Percentiles rank a stretch among this genome's conserved stretches.
Conservation (phyloP, 1,140 invertebrate species). For the Lasioglossum albipes region DNA sequence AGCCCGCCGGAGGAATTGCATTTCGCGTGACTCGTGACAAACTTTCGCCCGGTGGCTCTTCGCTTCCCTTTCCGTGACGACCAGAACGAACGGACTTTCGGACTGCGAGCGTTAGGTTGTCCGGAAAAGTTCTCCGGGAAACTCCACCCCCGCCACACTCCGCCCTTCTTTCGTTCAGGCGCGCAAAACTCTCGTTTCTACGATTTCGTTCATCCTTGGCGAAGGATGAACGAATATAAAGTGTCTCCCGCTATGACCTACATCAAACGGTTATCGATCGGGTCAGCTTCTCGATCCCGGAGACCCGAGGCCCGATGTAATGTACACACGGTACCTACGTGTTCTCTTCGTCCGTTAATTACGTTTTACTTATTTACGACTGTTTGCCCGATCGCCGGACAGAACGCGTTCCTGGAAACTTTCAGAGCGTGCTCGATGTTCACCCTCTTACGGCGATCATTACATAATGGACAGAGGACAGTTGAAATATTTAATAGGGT, state of each 20-base stretch:
- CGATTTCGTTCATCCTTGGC: not conserved
- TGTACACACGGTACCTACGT: too few species aligned
- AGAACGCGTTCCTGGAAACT: too few species aligned
- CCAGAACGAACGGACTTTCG: not conserved
- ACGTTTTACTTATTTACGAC: too few species aligned
- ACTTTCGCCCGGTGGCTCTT: not conserved
- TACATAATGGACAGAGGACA: too few species aligned
- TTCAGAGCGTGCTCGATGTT: too few species aligned
- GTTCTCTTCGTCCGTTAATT: too few species aligned
- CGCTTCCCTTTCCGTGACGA: too few species aligned
- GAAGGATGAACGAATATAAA: not conserved
- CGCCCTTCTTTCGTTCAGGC: too few species aligned
- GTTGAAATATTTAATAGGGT: too few species aligned
- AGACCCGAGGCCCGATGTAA: too few species aligned
- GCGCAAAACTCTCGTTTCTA: not conserved
- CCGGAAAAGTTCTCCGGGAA: constrained; percentile 2
- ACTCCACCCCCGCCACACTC: not conserved
- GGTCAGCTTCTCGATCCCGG: not conserved
- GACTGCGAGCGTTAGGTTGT: not conserved
- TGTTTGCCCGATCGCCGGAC: too few species aligned
- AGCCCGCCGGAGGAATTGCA: not conserved
- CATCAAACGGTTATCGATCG: not conserved
- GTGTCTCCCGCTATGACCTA: not conserved
- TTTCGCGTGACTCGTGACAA: not conserved
- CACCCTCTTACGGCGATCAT: too few species aligned